These are phyloP conservation scores for Hylomyscus alleni DNA, from an alignment of 2,797 vertebrate species.

Conservation along the genomic window DNA sequence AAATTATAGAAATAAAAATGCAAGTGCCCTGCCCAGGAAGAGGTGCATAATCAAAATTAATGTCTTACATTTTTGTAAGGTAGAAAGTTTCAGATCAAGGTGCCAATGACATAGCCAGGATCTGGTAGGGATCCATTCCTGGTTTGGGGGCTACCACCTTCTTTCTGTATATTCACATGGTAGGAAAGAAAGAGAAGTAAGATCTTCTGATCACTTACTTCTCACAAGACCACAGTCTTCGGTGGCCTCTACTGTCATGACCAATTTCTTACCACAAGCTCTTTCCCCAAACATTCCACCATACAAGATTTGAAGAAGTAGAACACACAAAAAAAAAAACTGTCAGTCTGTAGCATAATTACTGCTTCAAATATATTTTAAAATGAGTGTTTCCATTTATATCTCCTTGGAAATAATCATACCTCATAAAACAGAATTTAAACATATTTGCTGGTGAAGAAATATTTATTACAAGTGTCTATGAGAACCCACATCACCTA, in stretches of 20 bases:
- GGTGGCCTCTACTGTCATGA: background rate
- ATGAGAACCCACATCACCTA: background rate
- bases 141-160: background rate
- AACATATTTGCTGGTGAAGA: conserved; percentile 52
- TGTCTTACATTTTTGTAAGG: background rate
- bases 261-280: background rate
- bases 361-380: conserved; percentile 65
- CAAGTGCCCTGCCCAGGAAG: background rate
- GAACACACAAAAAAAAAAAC: background rate
- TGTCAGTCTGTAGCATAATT: background rate
- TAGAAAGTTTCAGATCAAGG: background rate
- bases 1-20: background rate
- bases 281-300: background rate
- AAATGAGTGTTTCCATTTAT: conserved; percentile 47
- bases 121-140: background rate
- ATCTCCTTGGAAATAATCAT: conserved; percentile 35
- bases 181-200: background rate
- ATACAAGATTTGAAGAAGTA: background rate
- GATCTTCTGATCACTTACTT: background rate
- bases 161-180: background rate
- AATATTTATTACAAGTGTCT: conserved; percentile 19
- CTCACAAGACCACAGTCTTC: background rate
- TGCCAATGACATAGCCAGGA: background rate
- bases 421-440: conserved; percentile 57
- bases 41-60: background rate